Evolutionary conservation across 2,888 invertebrate species (phyloP), one percentile per base, ranked within the genome.

Genomic region (Flexamia atlantica): DNA sequence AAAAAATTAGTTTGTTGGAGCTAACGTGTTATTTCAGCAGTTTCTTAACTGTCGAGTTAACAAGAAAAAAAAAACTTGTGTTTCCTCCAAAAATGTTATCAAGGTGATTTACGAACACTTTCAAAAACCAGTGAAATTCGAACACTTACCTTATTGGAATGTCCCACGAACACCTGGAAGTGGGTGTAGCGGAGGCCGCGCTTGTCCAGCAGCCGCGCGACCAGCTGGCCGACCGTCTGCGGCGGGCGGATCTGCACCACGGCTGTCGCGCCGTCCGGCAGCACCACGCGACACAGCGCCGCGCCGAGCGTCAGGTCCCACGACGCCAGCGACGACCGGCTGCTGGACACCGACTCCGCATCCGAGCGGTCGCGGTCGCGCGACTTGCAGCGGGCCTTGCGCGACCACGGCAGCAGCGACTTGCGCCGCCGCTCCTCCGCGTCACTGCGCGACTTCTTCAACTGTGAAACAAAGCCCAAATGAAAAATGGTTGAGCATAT

Each of bases 231-330:
- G 84, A 98, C 94, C 0, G 95, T 94, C 89, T 97, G 95, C 36
- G 93, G 92, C 25, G 94, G 91, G 87, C 94, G 94, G 72, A 97
- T 96, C 87, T 95, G 95, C 84, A 98, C 96, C 87, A 98, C 97
- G 0, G 98, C 97, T 2, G 98, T 97, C 84, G 97, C 97, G 74
- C 96, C 96, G 91, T 98, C 98, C 0, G 97, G 96, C 85, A 99
- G 91, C 88, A 96, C 94, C 85, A 99, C 97, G 86, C 97, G 94
- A 89, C 97, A 97, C 40, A 97, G 90, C 4, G 92, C 91, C 60
- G 87, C 87, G 72, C 91, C 90, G 83, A 92, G 88, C 46, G 93
- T 92, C 86, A 93, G 89, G 89, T 93, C 93, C 90, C 93, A 91
- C 20, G 93, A 93, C 0, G 93, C 92, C 86, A 93, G 89, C 0